Conservation (phyloP, 2,797 vertebrate genomes). For the Paedocypris micromegethes region DNA sequence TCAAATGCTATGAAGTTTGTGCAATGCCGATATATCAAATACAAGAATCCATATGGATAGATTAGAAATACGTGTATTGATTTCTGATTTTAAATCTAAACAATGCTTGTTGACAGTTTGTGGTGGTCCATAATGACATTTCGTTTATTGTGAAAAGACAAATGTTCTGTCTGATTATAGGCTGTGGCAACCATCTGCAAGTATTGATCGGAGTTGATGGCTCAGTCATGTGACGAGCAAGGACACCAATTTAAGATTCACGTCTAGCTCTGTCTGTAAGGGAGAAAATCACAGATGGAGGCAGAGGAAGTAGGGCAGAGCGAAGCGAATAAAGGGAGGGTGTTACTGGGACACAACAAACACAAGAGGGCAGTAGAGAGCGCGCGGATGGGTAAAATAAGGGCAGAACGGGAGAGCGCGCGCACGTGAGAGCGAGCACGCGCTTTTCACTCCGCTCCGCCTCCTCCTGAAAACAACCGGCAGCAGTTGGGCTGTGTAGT, state of each 20-base stretch:
- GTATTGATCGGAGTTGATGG: conserved; percentile 43
- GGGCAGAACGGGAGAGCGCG: conserved; percentile 3
- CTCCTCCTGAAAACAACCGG: conserved; percentile 29
- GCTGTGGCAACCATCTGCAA: conserved; percentile 11
- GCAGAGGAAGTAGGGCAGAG: conserved; percentile 24
- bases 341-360: not conserved
- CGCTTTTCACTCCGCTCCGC: conserved; percentile 6
- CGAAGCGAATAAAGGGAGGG: conserved; percentile 1
- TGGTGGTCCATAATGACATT: not conserved
- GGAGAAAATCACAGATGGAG: conserved; percentile 4
- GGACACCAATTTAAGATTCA: conserved; percentile 10
- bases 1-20: no score
- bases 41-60: not conserved
- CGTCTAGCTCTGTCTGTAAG: conserved; percentile 9
- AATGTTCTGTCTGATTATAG: conserved; percentile 39
- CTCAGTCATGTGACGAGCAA: conserved; percentile 25
- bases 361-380: conserved; percentile 40
- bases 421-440: conserved; percentile 25
- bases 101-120: conserved; percentile 11
- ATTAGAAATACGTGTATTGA: not conserved
- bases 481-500: conserved; percentile 13
- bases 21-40: no score
- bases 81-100: conserved; percentile 13
- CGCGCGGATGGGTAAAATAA: conserved; percentile 19
- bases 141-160: conserved; percentile 13